phyloP scores from a whole-genome alignment of 2,797 vertebrate genomes.

The Falco columbarius region DNA sequence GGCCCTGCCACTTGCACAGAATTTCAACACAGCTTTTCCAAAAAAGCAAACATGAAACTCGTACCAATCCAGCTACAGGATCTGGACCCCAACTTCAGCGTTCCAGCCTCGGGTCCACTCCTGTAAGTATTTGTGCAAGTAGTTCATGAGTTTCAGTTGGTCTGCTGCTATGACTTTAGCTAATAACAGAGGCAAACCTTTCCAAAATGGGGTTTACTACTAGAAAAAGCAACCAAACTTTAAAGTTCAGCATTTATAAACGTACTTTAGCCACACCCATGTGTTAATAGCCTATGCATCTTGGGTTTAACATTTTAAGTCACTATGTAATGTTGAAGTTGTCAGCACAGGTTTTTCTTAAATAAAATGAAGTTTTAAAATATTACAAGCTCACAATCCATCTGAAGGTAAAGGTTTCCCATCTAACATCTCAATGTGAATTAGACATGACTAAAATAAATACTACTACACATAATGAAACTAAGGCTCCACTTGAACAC shows the following conservation, averaged over 20 bases:
- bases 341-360: not conserved
- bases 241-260: not conserved
- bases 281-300: not conserved
- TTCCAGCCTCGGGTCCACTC: not conserved
- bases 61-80: not conserved
- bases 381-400: not conserved
- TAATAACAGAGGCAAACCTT: not conserved
- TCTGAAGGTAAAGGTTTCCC: not conserved
- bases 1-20: not conserved
- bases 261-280: not conserved
- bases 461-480: not conserved
- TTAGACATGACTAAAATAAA: not conserved
- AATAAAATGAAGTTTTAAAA: not conserved
- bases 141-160: not conserved
- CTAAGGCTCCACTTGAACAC: not conserved
- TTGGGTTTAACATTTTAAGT: not conserved
- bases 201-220: not conserved
- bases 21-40: not conserved
- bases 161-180: not conserved
- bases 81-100: not conserved
- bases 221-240: not conserved
- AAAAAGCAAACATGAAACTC: not conserved
- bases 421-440: not conserved
- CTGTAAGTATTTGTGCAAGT: not conserved
- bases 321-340: not conserved